Evolutionary conservation across 2,113 vertebrate genomes (phyloP).

Genomic region (Ellobius talpinus): DNA sequence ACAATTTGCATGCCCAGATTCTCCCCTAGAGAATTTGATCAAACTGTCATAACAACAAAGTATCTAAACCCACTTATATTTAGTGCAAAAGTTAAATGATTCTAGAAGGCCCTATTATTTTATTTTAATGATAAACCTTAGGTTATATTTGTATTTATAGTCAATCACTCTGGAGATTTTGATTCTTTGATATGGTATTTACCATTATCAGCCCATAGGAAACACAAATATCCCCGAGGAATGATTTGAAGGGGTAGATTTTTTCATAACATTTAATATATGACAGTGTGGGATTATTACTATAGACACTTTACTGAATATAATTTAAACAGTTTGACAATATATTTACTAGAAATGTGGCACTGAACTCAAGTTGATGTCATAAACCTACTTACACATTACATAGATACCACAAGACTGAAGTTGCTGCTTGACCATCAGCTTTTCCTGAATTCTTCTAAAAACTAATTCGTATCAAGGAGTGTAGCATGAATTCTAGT

Average conservation of each 20-base stretch:
- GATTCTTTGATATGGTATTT: background rate
- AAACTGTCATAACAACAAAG: background rate
- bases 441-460: background rate
- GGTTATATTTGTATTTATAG: background rate
- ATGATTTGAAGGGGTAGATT: background rate
- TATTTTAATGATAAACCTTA: background rate
- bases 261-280: background rate
- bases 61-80: background rate
- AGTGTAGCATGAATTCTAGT: too few species aligned
- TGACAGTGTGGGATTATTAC: rapidly evolving
- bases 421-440: background rate
- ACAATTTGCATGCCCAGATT: background rate
- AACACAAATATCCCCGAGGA: background rate
- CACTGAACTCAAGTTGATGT: background rate
- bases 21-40: background rate
- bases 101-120: background rate
- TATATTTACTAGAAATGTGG: background rate
- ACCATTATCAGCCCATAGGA: background rate
- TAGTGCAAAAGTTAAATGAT: background rate
- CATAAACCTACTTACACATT: background rate
- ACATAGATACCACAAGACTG: background rate
- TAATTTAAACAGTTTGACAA: background rate
- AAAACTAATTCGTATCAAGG: background rate
- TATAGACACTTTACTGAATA: background rate
- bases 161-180: background rate